These are phyloP conservation scores for Urophycis tenuis DNA, from an alignment of 2,797 vertebrate genomes.

Conservation along the genomic window DNA sequence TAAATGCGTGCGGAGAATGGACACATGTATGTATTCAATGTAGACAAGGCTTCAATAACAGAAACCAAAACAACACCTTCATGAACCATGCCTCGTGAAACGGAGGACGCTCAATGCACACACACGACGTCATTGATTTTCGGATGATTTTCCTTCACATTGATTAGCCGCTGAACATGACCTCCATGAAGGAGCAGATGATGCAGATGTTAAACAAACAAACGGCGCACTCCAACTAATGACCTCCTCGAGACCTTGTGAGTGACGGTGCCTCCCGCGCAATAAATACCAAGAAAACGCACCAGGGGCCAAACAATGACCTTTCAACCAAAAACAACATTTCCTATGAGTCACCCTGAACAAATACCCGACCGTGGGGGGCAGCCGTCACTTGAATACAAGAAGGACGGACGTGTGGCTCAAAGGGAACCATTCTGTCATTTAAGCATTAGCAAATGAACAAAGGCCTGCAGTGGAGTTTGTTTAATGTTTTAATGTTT, in stretches of 20 bases:
- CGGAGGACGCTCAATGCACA: background rate
- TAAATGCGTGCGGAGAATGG: too few species aligned
- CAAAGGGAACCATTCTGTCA: too few species aligned
- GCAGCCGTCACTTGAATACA: too few species aligned
- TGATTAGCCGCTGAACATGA: background rate
- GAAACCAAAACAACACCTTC: background rate
- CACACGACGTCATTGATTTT: background rate
- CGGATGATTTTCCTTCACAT: background rate
- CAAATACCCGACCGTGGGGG: constrained; percentile 7
- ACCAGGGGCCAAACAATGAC: constrained; percentile 22
- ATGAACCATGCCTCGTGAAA: background rate
- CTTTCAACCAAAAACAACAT: constrained; percentile 3
- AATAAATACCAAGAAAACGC: constrained; percentile 18
- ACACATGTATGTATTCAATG: too few species aligned
- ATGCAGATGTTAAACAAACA: background rate
- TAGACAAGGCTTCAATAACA: too few species aligned
- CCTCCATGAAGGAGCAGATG: background rate
- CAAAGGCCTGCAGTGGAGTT: background rate
- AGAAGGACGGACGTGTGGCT: background rate
- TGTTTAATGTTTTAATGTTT: too few species aligned
- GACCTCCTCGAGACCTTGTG: background rate
- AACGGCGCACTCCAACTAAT: background rate
- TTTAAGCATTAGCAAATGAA: too few species aligned
- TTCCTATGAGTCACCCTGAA: background rate
- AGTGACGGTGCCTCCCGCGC: background rate